Percentiles rank a stretch among this genome's conserved stretches.
These are phyloP conservation scores for Streptopelia turtur DNA, from an alignment of 2,797 vertebrate genomes.

Conservation along the genomic window DNA sequence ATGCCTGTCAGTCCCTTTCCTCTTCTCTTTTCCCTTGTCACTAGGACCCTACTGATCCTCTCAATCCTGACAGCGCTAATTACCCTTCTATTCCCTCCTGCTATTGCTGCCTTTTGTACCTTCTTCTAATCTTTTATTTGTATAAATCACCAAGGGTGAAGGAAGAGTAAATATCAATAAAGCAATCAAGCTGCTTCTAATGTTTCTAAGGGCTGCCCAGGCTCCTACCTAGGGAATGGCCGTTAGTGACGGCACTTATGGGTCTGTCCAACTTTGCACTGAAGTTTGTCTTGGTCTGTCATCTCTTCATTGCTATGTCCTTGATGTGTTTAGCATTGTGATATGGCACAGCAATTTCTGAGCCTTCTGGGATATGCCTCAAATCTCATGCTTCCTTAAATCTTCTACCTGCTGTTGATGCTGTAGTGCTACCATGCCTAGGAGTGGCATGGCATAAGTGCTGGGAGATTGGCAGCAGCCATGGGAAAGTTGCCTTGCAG, in stretches of 20 bases:
- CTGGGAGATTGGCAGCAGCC: background rate
- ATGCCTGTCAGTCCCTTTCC: background rate
- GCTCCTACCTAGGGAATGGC: background rate
- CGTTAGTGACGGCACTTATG: background rate
- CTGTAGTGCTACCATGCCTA: background rate
- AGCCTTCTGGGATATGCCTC: background rate
- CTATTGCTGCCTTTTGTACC: background rate
- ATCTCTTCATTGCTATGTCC: background rate
- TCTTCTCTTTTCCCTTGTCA: background rate
- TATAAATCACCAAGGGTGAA: slow-evolving; percentile 31
- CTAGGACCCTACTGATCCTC: slow-evolving; percentile 21
- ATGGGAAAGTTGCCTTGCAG: background rate
- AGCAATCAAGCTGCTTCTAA: background rate
- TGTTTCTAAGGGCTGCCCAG: background rate
- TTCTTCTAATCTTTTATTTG: slow-evolving; percentile 51
- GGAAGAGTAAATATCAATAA: slow-evolving; percentile 44
- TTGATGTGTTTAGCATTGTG: background rate
- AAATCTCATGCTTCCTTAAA: background rate
- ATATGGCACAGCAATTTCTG: background rate
- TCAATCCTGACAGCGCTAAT: slow-evolving; percentile 27
- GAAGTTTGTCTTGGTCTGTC: background rate
- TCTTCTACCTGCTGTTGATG: background rate
- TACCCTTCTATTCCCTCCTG: slow-evolving; percentile 13
- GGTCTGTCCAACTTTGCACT: background rate
- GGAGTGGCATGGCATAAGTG: background rate